Base-by-base conservation (phyloP, 2,888 invertebrate genomes). In the Chalcosyrphus nemorum region DNA sequence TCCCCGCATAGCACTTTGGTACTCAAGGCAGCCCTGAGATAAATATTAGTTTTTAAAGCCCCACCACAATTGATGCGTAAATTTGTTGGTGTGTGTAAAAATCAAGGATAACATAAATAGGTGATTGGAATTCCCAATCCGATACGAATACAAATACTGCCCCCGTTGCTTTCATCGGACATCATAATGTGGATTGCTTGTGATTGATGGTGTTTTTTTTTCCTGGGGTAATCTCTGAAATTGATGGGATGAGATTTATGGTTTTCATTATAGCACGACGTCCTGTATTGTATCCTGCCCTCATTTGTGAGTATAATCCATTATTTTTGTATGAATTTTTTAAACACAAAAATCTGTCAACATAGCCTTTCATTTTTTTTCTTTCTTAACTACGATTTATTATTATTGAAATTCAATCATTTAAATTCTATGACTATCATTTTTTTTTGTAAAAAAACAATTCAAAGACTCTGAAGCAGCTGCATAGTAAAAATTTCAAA, bases 351-450 rank as follows among this genome's bases (percentile, higher is more conserved):
- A 11, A 15, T 6, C 57, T 59, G 29, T 15, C 11, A 29, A 27
- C n/a, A 52, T 3, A 15, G 13, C 24, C 41, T 32, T 29, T 61
- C 29, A 19, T 61, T 19, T 17, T 7, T 61, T 61, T 17, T 9
- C 1, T 43, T 57, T 24, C 21, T 6, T 5, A 47, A 47, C 9
- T n/a, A n/a, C n/a, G n/a, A n/a, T n/a, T n/a, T n/a, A 41, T 21
- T 19, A 7, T 19, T 56, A 27, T n/a, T 11, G 7, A 24, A 29
- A 43, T 35, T 35, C 47, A 63, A 47, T 63, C 29, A 47, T 32
- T 45, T 27, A 29, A 47, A 32, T 61, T 32, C 9, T 17, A 68
- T 9, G 61, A 63, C 72, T 72, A 61, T 52, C 50, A 52, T 52
- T 19, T 35, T 52, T 19, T 35, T 32, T 27, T 9, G 0, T 38